Evolutionary conservation across 2,797 vertebrate genomes (phyloP), one percentile per base, ranked within the genome.

Genomic region (Chrysocyon brachyurus): DNA sequence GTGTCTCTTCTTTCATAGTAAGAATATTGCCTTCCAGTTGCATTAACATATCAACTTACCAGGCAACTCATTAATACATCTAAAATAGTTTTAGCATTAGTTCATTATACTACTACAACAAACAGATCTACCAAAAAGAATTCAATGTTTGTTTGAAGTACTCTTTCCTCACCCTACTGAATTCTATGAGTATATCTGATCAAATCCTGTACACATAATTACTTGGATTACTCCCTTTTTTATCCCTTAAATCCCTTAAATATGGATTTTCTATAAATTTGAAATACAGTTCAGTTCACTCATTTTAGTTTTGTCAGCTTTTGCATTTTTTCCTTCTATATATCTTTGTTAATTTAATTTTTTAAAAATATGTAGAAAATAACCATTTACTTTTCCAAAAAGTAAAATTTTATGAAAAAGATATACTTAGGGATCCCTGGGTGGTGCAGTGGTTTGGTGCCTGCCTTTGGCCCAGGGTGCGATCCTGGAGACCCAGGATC

Each of bases 261-360:
- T 77, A 63, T 77, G 52, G 31, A 40, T 54, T 10, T 54, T 14
- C 26, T 66, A 31, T 84, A 84, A 59, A 91, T 72, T 64, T 87
- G 33, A 82, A 91, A 36, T 75, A 28, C 3, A 75, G 68, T 82
- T 40, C 12, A 86, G n/a, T 26, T 87, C 75, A 59, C 8, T 75
- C 28, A 46, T 66, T 86, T 79, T 84, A 94, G 73, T 87, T 86
- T 90, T 86, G 85, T 56, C 14, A 77, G 26, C 31, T 26, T 90
- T 68, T 85, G 64, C 12, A 0, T 57, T n/a, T 82, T 82, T 26
- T 64, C 22, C 21, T 49, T 77, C 22, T 17, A 40, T 46, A 72
- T 12, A 57, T 86, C 28, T 4, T 73, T 73, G 22, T 70, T 81
- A 31, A 36, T 72, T 85, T 93, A 72, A 33, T 59, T 90, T 49